A percentile compares a stretch with the other conserved stretches of the same genome.
These are phyloP conservation scores for Alces alces DNA, from an alignment of 2,113 vertebrate species.

Conservation along the genomic window DNA sequence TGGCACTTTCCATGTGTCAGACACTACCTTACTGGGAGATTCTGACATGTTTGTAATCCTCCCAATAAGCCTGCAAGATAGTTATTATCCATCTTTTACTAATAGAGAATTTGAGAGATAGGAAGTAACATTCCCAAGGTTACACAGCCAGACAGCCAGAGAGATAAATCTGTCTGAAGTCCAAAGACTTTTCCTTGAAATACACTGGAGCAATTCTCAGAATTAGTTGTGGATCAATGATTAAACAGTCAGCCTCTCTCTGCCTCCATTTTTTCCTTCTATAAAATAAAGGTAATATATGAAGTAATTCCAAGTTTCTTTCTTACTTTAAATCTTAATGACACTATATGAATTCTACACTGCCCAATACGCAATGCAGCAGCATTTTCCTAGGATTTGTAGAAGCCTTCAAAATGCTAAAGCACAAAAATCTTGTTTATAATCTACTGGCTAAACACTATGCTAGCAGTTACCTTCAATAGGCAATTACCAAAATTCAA, in stretches of 20 bases:
- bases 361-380: not conserved
- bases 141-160: not conserved
- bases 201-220: not conserved
- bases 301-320: not conserved
- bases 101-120: not conserved
- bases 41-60: not conserved
- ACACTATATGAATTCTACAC: not conserved
- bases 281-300: not conserved
- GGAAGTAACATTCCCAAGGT: not conserved
- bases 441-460: slow-evolving; percentile 26
- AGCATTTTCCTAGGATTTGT: not conserved
- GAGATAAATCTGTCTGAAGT: not conserved
- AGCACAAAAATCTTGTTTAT: slow-evolving; percentile 28
- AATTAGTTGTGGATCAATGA: not conserved
- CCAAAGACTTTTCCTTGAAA: not conserved
- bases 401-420: not conserved
- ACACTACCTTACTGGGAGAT: not conserved
- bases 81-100: not conserved
- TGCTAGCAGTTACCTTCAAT: not conserved
- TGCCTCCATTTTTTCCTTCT: not conserved
- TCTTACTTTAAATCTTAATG: not conserved
- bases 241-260: not conserved
- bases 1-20: not conserved
- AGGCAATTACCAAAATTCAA: slow-evolving; percentile 10
- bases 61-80: not conserved